Evolutionary conservation across 1,140 invertebrate species (phyloP).

Genomic region (Episyrphus balteatus): DNA sequence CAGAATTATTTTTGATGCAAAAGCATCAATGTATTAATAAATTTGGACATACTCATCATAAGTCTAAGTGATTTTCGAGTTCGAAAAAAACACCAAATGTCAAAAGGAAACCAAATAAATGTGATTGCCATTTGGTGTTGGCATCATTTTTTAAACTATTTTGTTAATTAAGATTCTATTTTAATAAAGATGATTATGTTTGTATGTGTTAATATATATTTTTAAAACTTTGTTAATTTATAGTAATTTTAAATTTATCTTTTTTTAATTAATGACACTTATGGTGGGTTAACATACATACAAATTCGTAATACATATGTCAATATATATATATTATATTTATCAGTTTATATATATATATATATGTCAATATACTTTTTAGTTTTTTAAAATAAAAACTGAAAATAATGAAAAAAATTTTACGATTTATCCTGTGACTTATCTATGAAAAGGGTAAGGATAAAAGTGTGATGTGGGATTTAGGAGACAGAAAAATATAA

Average conservation of each 20-base stretch:
- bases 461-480: background rate
- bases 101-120: too few relatives aligned
- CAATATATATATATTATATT: background rate
- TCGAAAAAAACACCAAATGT: too few relatives aligned
- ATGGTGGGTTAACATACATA: slow-evolving; percentile 3
- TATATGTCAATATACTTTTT: slow-evolving; percentile 1
- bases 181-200: background rate
- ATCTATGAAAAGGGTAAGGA: background rate
- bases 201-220: background rate
- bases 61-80: too few relatives aligned
- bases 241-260: background rate
- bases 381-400: background rate
- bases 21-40: too few relatives aligned
- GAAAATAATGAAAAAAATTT: background rate
- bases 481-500: slow-evolving; percentile 1
- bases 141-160: slow-evolving; percentile 17
- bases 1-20: too few relatives aligned
- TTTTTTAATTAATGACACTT: slow-evolving; percentile 12
- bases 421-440: background rate
- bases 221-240: background rate
- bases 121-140: background rate
- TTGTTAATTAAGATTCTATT: slow-evolving; percentile 13
- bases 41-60: too few relatives aligned
- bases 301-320: background rate
- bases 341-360: background rate